A percentile compares a stretch with the other conserved stretches of the same genome.
phyloP scores from a whole-genome alignment of 2,888 invertebrate genomes.

The Cheiracanthium punctorium region DNA sequence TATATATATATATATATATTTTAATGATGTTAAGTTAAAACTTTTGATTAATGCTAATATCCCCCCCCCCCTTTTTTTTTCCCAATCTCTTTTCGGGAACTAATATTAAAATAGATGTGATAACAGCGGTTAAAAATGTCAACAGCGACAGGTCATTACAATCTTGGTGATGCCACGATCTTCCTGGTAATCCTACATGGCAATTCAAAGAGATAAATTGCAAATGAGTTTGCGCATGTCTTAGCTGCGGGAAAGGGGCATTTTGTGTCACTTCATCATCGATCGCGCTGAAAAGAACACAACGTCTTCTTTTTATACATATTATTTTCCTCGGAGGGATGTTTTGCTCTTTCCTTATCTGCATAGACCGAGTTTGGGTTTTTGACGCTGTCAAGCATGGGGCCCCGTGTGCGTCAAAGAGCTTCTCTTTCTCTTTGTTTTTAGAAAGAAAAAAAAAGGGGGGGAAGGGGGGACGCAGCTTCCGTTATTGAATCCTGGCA shows the following conservation, averaged over 20 bases:
- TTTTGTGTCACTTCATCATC: slow-evolving; percentile 13
- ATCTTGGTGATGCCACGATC: background rate
- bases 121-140: background rate
- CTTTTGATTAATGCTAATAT: too few relatives aligned
- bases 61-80: too few relatives aligned
- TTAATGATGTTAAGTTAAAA: too few relatives aligned
- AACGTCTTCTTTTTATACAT: background rate
- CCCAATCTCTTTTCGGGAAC: too few relatives aligned
- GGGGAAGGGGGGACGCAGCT: too few relatives aligned
- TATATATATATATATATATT: too few relatives aligned
- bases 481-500: too few relatives aligned
- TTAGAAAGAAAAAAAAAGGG: too few relatives aligned
- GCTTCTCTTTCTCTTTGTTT: too few relatives aligned
- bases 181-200: background rate
- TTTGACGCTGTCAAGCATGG: too few relatives aligned
- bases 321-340: background rate
- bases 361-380: background rate
- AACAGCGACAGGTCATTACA: background rate
- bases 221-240: slow-evolving; percentile 15
- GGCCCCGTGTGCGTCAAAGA: too few relatives aligned
- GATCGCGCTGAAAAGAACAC: slow-evolving; percentile 6
- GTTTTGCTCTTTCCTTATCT: background rate
- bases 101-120: too few relatives aligned
- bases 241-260: background rate
- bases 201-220: slow-evolving; percentile 10